Evolutionary conservation across 2,888 invertebrate genomes (phyloP), one percentile per base, ranked within the genome.

Genomic region (Ephialtes manifestator): DNA sequence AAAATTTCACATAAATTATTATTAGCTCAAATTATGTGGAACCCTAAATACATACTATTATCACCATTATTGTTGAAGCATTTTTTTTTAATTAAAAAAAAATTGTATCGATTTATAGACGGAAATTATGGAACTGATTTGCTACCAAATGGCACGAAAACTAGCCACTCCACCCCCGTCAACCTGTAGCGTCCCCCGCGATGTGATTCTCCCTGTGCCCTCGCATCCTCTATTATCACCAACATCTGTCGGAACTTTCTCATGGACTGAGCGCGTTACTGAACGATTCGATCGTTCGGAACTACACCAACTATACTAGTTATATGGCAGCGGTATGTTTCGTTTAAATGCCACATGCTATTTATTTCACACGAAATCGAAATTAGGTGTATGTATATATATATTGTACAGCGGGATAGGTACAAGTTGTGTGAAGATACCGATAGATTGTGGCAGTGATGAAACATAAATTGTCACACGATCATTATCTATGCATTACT

Each of bases 191-290:
- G 82, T 76, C 81, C 82, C 87, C 75, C 86, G 86, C 88, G 90
- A 79, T 79, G 87, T 90, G 91, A 93, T 92, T 92, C 91, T 85
- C 88, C 86, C 84, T 78, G 72, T 67, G 48, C 55, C 39, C 77
- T 43, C 81, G 63, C 58, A 87, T 86, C 86, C 75, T 85, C 87
- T 77, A 87, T 89, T 89, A 84, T 89, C 90, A 88, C 67, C 51
- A 88, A 89, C 93, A 93, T 92, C 92, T 93, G 93, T 83, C 89
- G 89, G 88, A 81, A 93, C 58, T 93, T 93, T 93, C 93, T 93
- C 93, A 93, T 93, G 93, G 90, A 88, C 88, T 80, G 88, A 67
- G 55, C 53, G 7, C 87, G 68, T 83, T 71, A 58, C 83, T 78
- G 80, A 78, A 83, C 86, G 89, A 87, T 86, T 84, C 89, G 88